Conservation (phyloP, 2,113 vertebrate species). For the Thalassarche chlororhynchos region DNA sequence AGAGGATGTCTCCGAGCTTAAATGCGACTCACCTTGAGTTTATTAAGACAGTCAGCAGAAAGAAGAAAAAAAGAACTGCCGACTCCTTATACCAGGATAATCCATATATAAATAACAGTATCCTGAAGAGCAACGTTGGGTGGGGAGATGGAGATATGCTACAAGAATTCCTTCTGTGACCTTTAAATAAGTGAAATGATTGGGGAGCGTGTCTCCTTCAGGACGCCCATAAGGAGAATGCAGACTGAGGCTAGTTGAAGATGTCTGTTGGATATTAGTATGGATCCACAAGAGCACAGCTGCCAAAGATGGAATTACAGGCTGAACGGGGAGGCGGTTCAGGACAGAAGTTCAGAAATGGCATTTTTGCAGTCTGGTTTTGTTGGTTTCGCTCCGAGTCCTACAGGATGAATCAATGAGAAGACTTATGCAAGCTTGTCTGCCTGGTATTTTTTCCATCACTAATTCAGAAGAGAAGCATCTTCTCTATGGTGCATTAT, state of each 20-base stretch:
- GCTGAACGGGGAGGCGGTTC: background rate
- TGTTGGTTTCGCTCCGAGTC: background rate
- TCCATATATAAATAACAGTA: background rate
- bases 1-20: background rate
- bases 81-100: background rate
- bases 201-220: background rate
- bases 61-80: background rate
- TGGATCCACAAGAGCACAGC: constrained; percentile 5
- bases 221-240: background rate
- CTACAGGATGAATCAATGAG: background rate
- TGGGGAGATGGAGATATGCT: background rate
- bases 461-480: background rate
- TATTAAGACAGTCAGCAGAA: background rate
- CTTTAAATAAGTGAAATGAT: constrained; percentile 36
- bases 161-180: constrained; percentile 28
- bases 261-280: background rate
- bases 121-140: background rate
- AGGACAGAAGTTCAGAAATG: background rate
- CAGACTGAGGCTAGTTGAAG: constrained; percentile 46
- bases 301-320: constrained; percentile 39
- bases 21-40: background rate
- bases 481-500: background rate
- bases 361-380: background rate
- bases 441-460: background rate
- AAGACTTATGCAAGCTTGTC: background rate